phyloP scores from a whole-genome alignment of 2,888 invertebrate genomes.

The Ganaspis brasiliensis region DNA sequence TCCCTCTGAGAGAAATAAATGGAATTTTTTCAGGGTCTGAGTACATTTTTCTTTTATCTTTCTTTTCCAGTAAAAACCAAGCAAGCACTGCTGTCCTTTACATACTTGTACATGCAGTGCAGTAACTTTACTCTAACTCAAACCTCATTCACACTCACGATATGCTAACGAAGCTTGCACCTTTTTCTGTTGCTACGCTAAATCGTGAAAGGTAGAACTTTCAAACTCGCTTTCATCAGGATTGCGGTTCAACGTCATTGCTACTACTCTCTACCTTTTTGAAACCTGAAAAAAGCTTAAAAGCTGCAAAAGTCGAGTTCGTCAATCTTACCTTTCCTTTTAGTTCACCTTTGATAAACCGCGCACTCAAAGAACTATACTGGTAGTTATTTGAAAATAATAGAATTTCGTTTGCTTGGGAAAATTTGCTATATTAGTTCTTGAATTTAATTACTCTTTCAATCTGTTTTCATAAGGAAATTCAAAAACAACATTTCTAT shows the following conservation, averaged over 20 bases:
- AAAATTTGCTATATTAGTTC: not conserved
- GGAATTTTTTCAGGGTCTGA: slow-evolving; percentile 56
- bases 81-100: slow-evolving; percentile 47
- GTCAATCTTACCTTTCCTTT: slow-evolving; percentile 36
- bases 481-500: not conserved
- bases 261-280: not conserved
- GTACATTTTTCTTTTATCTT: slow-evolving; percentile 43
- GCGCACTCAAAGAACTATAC: slow-evolving; percentile 8
- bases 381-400: not conserved
- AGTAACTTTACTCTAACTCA: slow-evolving; percentile 15
- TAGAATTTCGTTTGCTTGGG: not conserved
- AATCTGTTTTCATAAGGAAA: not conserved
- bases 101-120: not conserved
- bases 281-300: slow-evolving; percentile 21
- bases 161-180: slow-evolving; percentile 64
- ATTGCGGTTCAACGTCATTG: slow-evolving; percentile 19
- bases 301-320: slow-evolving; percentile 37
- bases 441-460: not conserved
- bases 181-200: slow-evolving; percentile 32
- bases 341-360: slow-evolving; percentile 11
- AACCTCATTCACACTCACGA: slow-evolving; percentile 49
- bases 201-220: slow-evolving; percentile 32
- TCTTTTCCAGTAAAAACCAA: slow-evolving; percentile 52
- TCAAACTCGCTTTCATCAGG: slow-evolving; percentile 21
- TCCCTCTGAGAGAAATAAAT: slow-evolving; percentile 54